Conservation (phyloP, 2,888 invertebrate genomes). For the Luperina nickerlii region DNA sequence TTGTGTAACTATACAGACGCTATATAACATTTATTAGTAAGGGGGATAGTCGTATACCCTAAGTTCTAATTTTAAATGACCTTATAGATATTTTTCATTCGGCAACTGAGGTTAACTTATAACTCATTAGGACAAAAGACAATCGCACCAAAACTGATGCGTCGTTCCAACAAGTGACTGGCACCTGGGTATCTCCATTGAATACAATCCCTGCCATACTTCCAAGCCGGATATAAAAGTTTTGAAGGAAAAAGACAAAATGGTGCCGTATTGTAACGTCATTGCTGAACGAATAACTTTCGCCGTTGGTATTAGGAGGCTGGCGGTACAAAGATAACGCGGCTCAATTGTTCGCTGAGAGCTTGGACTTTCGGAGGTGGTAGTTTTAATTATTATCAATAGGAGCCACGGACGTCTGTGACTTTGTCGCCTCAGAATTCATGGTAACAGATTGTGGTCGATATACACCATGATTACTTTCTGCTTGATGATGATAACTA, state of each 20-base stretch:
- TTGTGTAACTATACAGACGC: too few relatives aligned
- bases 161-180: not conserved
- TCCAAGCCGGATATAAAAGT: slow-evolving; percentile 38
- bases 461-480: not conserved
- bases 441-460: too few relatives aligned
- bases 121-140: not conserved
- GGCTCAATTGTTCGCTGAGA: slow-evolving; percentile 32
- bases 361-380: slow-evolving; percentile 21
- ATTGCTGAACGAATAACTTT: slow-evolving; percentile 48
- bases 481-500: not conserved
- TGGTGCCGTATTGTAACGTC: slow-evolving; percentile 45
- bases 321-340: slow-evolving; percentile 54
- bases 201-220: slow-evolving; percentile 19
- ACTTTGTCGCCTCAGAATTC: not conserved
- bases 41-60: too few relatives aligned
- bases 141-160: not conserved
- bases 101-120: too few relatives aligned
- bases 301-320: slow-evolving; percentile 51
- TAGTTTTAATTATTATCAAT: slow-evolving; percentile 3
- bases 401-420: not conserved
- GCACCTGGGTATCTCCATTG: not conserved
- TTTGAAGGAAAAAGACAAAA: slow-evolving; percentile 35
- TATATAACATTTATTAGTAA: too few relatives aligned
- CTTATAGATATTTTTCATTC: too few relatives aligned
- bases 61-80: too few relatives aligned